Evolutionary conservation across 2,797 vertebrate species (phyloP).

Genomic region (Sebastes itinus): DNA sequence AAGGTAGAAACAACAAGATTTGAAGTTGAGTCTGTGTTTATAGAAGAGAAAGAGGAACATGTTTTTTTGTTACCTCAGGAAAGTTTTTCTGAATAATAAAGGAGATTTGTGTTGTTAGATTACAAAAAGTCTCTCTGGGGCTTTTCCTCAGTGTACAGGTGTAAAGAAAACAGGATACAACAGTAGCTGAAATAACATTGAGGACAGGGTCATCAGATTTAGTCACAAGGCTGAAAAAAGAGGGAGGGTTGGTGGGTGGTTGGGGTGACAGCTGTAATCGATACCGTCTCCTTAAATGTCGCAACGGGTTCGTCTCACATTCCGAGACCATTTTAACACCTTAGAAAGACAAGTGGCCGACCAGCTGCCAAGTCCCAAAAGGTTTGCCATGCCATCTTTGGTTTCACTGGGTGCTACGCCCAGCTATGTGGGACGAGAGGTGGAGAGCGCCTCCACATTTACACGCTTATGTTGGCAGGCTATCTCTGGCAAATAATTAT

Average conservation of each 20-base stretch:
- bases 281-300: slow-evolving; percentile 80
- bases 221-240: slow-evolving; percentile 53
- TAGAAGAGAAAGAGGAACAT: not conserved
- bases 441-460: slow-evolving; percentile 57
- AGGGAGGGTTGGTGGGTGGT: not conserved
- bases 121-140: not conserved
- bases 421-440: slow-evolving; percentile 42
- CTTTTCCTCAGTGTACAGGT: not conserved
- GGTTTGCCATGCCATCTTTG: slow-evolving; percentile 69
- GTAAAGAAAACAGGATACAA: not conserved
- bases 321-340: slow-evolving; percentile 83
- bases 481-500: slow-evolving; percentile 21
- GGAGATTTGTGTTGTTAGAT: not conserved
- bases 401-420: slow-evolving; percentile 68
- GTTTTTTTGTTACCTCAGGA: not conserved
- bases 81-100: not conserved
- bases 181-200: slow-evolving; percentile 37
- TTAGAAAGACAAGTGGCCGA: slow-evolving; percentile 80
- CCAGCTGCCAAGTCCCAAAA: slow-evolving; percentile 82
- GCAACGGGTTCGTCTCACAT: slow-evolving; percentile 77
- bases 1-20: slow-evolving; percentile 18
- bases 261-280: slow-evolving; percentile 69
- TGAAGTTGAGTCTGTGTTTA: not conserved
- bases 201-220: slow-evolving; percentile 49
- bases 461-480: slow-evolving; percentile 46